A percentile compares a stretch with the other conserved stretches of the same genome.
These are phyloP conservation scores for Ageneiosus marmoratus DNA, from an alignment of 2,113 vertebrate species.

Conservation along the genomic window DNA sequence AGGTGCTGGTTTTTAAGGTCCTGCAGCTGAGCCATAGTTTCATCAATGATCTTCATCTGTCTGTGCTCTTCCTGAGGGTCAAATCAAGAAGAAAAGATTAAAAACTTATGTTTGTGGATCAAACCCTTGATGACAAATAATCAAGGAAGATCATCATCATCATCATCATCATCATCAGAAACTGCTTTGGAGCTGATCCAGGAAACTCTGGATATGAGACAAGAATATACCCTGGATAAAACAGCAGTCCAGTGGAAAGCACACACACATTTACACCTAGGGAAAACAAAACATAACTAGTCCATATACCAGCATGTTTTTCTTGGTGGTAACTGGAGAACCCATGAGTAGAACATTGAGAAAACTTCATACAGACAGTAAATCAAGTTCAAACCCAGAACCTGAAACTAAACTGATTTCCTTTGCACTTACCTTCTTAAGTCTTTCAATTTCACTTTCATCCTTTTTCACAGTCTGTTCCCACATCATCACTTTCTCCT, in stretches of 20 bases:
- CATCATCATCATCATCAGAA: no score
- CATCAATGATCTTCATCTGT: constrained; percentile 95
- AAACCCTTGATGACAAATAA: not conserved
- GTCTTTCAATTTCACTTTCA: constrained; percentile 89
- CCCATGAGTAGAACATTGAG: not conserved
- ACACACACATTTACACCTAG: not conserved
- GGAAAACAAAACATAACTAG: not conserved
- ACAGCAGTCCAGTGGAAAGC: not conserved
- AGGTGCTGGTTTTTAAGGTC: constrained; percentile 92
- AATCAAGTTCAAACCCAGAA: not conserved
- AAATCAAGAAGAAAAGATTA: not conserved
- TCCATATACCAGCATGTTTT: not conserved
- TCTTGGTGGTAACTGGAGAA: not conserved
- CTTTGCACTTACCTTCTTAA: constrained; percentile 83
- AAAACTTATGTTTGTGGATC: not conserved
- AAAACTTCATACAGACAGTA: not conserved
- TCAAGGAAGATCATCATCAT: not conserved
- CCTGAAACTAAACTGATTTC: not conserved
- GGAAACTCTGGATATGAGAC: not conserved
- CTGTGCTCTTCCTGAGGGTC: constrained; percentile 73
- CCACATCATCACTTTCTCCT: constrained; percentile 94
- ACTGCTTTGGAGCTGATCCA: not conserved
- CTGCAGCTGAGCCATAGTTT: constrained; percentile 93
- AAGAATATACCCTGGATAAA: not conserved
- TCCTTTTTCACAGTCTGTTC: constrained; percentile 94